Percentiles rank a stretch among this genome's conserved stretches.
Evolutionary conservation across 2,113 vertebrate genomes (phyloP).

Genomic region (Pedionomus torquatus): DNA sequence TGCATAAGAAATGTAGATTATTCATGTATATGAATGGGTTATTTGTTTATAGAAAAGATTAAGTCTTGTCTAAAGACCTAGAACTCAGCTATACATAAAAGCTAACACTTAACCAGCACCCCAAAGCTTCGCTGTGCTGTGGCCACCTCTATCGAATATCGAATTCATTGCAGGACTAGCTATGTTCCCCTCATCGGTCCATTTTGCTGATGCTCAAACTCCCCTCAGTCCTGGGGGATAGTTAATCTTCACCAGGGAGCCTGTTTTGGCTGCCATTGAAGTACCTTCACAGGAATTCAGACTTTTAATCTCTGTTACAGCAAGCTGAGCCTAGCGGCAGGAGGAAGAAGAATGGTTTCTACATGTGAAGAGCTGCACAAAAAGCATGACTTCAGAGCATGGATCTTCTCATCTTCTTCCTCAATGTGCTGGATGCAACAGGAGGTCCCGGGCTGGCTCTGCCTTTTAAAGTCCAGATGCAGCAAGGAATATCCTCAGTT

Average conservation of each 20-base stretch:
- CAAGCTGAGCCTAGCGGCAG: background rate
- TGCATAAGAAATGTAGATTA: conserved; percentile 71
- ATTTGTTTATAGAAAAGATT: conserved; percentile 70
- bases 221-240: background rate
- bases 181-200: background rate
- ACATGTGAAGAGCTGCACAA: background rate
- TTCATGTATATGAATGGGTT: conserved; percentile 68
- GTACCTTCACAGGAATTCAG: background rate
- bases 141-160: background rate
- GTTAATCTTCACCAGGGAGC: background rate
- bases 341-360: background rate
- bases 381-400: background rate
- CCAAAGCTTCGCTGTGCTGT: background rate
- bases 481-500: background rate
- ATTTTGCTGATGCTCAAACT: background rate
- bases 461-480: background rate
- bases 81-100: conserved; percentile 16
- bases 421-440: background rate
- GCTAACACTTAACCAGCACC: background rate
- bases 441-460: background rate
- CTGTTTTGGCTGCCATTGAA: background rate
- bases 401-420: background rate
- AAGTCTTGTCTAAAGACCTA: conserved; percentile 62
- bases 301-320: conserved; percentile 25
- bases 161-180: background rate